Evolutionary conservation across 1,140 invertebrate genomes (phyloP), one percentile per base, ranked within the genome.

Genomic region (Apis dorsata): DNA sequence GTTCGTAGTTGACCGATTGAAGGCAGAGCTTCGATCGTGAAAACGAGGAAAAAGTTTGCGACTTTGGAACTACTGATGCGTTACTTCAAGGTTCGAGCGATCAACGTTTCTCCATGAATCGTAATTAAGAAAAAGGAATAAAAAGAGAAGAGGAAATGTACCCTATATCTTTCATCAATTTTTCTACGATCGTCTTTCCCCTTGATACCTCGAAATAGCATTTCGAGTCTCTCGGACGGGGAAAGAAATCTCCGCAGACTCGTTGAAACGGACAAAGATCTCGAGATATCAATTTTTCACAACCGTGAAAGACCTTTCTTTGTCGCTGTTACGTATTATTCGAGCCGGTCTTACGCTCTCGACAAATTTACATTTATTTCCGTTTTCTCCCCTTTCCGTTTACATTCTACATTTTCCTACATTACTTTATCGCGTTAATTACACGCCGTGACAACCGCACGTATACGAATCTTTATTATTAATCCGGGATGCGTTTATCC

Each of bases 181-280:
- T 69, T n/a, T 69, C 55, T n/a, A 19, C 73, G 28, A 34, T 12
- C 17, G 53, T 65, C 74, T 55, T 44, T 62, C 66, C 55, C 15
- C 60, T 62, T 51, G 71, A 82, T 76, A 79, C 66, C 59, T 69
- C 55, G 53, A 74, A 63, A 65, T 81, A 78, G 79, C 72, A 80
- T 84, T 76, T 62, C 24, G 76, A 70, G 70, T 82, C 24, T 66
- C 21, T 55, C 13, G 70, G 66, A 79, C 77, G 63, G 79, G 81
- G 24, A 83, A 86, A 84, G 85, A 81, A 84, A 81, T 86, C 85
- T 77, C 85, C 63, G 63, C 28, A 70, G 85, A 81, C 57, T 77
- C 59, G 83, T 66, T 71, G 59, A 68, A 79, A 34, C n/a, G 69
- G 83, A 85, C 86, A 87, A 87, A 85, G 83, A 87, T 85, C 57